A percentile compares a stretch with the other conserved stretches of the same genome.
Conservation (phyloP, 1,140 invertebrate species). For the Cherax destructor region DNA sequence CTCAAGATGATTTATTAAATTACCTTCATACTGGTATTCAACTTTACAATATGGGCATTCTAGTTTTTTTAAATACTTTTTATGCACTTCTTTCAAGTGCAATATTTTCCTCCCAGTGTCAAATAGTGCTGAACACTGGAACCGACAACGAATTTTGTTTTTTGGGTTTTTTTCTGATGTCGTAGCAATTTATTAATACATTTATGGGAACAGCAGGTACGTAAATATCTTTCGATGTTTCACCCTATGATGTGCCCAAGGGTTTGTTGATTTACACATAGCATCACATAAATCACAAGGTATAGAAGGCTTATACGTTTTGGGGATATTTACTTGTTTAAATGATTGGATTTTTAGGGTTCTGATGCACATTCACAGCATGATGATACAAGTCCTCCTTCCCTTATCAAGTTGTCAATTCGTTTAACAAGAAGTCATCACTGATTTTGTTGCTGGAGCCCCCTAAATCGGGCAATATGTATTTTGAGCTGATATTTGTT, state of each 20-base stretch:
- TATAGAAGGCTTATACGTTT: not conserved
- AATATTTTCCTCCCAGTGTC: not conserved
- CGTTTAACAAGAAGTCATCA: slow-evolving; percentile 30
- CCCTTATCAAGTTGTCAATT: not conserved
- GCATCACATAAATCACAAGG: slow-evolving; percentile 23
- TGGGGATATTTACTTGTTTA: not conserved
- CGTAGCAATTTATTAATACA: not conserved
- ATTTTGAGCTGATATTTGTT: slow-evolving; percentile 21
- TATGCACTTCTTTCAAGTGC: slow-evolving; percentile 9
- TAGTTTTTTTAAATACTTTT: not conserved
- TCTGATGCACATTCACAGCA: not conserved
- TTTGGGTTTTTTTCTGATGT: slow-evolving; percentile 12
- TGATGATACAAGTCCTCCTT: slow-evolving; percentile 8
- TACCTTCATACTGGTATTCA: not conserved
- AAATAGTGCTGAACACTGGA: slow-evolving; percentile 15
- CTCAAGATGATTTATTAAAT: slow-evolving; percentile 30
- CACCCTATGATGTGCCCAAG: slow-evolving; percentile 22
- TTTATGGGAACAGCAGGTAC: not conserved
- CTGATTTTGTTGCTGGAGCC: slow-evolving; percentile 28
- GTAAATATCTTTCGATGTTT: slow-evolving; percentile 21
- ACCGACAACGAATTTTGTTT: slow-evolving; percentile 33
- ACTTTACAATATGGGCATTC: slow-evolving; percentile 33
- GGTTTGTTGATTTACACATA: not conserved
- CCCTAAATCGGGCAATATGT: slow-evolving; percentile 49
- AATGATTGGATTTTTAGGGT: not conserved